Evolutionary conservation across 2,888 invertebrate species (phyloP), one percentile per base, ranked within the genome.

Genomic region (Druceiella hillmani): DNA sequence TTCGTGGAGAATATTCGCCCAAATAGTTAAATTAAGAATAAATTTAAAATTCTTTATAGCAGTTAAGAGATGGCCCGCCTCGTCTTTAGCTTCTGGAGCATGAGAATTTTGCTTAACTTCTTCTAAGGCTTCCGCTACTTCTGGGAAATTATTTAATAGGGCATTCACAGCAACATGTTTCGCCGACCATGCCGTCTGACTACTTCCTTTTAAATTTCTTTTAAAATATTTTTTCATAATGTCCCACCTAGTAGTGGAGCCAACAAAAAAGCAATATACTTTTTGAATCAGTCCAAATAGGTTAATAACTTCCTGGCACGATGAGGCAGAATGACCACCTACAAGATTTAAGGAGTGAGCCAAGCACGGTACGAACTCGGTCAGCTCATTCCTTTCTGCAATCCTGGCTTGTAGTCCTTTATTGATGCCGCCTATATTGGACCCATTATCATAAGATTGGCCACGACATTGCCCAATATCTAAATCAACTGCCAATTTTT

Each of bases 331-430:
- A 46, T 47, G 47, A 25, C 48, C 48, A 6, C 50, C 53, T 35
- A 54, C 51, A 43, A 55, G 48, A 49, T 56, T 55, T 39, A 54
- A 44, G 22, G 51, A 52, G 45, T 52, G 52, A 29, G 49, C 52
- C 31, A 52, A 42, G 38, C 51, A 57, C 31, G 53, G 54, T 46
- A 55, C 48, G 43, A 52, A 55, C 38, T 47, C 49, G 17, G 52
- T 53, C 36, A 49, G 43, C 43, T 53, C 46, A 46, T 52, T 53
- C 43, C 17, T 49, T 49, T 51, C 38, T 44, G 41, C 40, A 48
- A 54, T 52, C 41, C 50, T 49, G 40, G 53, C 36, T 50, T 56
- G 54, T 26, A 56, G 46, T 40, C 53, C 52, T 43, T 46, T 51
- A 47, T 57, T 47, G 33, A 43, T 47, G 38, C 55, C 49, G 20